phyloP scores from a whole-genome alignment of 1,140 invertebrate genomes.

The Caenorhabditis remanei region DNA sequence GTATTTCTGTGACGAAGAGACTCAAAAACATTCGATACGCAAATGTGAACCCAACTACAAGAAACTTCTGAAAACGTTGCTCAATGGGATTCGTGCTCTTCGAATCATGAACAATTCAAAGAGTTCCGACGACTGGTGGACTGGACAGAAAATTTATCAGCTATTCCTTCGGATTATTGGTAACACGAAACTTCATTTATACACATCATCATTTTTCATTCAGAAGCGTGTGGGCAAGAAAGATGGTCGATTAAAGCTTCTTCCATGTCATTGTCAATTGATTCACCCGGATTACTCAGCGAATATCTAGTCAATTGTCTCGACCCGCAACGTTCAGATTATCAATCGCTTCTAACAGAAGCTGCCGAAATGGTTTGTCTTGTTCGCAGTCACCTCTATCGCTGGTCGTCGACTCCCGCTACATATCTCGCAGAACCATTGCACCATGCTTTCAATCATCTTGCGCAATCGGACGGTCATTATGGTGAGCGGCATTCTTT shows the following conservation, averaged over 20 bases:
- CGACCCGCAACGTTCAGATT: not conserved
- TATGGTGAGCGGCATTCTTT: conserved; percentile 7
- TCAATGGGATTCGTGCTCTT: conserved; percentile 23
- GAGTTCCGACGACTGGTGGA: not conserved
- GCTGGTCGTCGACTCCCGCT: not conserved
- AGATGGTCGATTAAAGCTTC: not conserved
- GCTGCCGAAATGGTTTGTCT: conserved; percentile 19
- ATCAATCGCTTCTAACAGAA: not conserved
- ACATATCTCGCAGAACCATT: conserved; percentile 43
- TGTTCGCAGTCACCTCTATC: conserved; percentile 19
- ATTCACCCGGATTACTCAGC: not conserved
- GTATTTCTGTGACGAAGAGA: conserved; percentile 17
- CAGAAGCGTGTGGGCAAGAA: not conserved
- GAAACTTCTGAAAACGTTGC: not conserved
- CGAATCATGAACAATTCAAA: conserved; percentile 29
- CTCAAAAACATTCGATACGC: too few species aligned
- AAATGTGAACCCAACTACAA: conserved; percentile 27
- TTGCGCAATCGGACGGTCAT: conserved; percentile 22
- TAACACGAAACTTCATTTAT: not conserved
- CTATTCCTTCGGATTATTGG: conserved; percentile 23
- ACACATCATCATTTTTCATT: too few species aligned
- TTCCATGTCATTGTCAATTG: not conserved
- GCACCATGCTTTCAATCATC: conserved; percentile 37
- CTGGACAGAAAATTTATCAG: not conserved
- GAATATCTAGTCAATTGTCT: conserved; percentile 26